Percentiles rank a stretch among this genome's conserved stretches.
phyloP scores from a whole-genome alignment of 30 jellyfish, hydroid and myxozoan species.

The Cassiopea andromeda region DNA sequence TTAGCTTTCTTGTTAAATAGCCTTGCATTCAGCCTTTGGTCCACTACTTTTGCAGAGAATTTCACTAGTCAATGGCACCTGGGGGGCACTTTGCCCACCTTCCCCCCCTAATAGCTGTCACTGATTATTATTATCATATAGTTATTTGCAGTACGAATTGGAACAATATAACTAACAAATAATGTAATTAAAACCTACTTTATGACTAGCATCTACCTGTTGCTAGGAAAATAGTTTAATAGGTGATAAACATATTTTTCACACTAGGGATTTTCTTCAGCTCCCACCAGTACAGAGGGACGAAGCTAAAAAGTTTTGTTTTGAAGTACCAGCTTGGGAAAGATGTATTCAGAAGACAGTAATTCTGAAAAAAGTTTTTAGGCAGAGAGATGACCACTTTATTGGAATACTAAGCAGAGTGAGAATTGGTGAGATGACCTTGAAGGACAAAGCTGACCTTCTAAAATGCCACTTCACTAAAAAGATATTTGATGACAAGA shows the following conservation, averaged over 20 bases:
- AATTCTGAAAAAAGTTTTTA: constrained; percentile 68
- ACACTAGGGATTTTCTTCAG: constrained; percentile 80
- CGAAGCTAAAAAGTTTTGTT: constrained; percentile 51
- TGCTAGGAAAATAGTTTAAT: neutral
- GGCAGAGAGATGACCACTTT: constrained; percentile 68
- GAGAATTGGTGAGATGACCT: constrained; percentile 58
- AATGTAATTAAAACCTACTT: no score
- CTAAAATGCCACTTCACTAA: constrained; percentile 54
- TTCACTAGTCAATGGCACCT: no score
- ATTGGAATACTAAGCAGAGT: constrained; percentile 68
- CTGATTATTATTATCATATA: no score
- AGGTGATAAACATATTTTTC: no score
- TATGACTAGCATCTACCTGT: no score
- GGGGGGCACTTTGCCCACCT: no score
- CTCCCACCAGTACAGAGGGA: constrained; percentile 77
- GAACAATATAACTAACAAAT: no score
- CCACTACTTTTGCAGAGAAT: no score
- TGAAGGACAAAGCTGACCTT: constrained; percentile 54
- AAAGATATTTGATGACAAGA: constrained; percentile 54
- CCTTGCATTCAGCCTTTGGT: no score
- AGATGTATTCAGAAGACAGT: constrained; percentile 50
- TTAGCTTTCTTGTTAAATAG: no score
- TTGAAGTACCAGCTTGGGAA: constrained; percentile 77
- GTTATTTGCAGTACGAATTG: no score
- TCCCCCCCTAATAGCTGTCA: no score